Conservation (phyloP, 1,140 invertebrate species). For the Aethina tumida region DNA sequence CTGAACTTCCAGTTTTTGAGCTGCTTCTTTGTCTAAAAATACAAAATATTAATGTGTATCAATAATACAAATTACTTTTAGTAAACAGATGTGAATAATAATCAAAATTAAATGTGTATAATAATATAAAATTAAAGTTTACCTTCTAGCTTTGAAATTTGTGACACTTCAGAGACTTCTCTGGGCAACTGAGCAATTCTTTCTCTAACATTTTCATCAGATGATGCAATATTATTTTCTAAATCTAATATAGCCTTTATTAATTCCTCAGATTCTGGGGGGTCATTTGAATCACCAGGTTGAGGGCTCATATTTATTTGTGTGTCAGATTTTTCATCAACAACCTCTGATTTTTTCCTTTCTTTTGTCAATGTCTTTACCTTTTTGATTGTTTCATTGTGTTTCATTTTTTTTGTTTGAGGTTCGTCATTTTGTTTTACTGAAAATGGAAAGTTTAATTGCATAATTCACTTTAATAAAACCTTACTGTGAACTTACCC, state of each 20-base stretch:
- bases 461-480: not conserved
- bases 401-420: slow-evolving; percentile 38
- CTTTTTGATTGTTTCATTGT: slow-evolving; percentile 27
- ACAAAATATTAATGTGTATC: slow-evolving; percentile 1
- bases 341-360: slow-evolving; percentile 43
- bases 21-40: slow-evolving; percentile 58
- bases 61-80: not conserved
- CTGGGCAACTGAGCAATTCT: slow-evolving; percentile 87
- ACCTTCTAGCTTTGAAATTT: slow-evolving; percentile 75
- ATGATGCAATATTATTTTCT: slow-evolving; percentile 75
- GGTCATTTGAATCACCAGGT: slow-evolving; percentile 63
- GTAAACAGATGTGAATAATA: no score
- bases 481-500: slow-evolving; percentile 26
- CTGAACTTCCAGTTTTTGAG: slow-evolving; percentile 57
- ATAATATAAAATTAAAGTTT: slow-evolving; percentile 10
- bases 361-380: not conserved
- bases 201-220: slow-evolving; percentile 84
- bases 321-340: slow-evolving; percentile 59
- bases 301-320: slow-evolving; percentile 66
- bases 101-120: no score
- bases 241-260: slow-evolving; percentile 76
- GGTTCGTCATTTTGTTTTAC: slow-evolving; percentile 36
- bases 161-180: slow-evolving; percentile 85
- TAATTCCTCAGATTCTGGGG: slow-evolving; percentile 80
- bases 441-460: slow-evolving; percentile 9